Base-by-base conservation (phyloP, 2,888 invertebrate species). In the Agrotis ipsilon region DNA sequence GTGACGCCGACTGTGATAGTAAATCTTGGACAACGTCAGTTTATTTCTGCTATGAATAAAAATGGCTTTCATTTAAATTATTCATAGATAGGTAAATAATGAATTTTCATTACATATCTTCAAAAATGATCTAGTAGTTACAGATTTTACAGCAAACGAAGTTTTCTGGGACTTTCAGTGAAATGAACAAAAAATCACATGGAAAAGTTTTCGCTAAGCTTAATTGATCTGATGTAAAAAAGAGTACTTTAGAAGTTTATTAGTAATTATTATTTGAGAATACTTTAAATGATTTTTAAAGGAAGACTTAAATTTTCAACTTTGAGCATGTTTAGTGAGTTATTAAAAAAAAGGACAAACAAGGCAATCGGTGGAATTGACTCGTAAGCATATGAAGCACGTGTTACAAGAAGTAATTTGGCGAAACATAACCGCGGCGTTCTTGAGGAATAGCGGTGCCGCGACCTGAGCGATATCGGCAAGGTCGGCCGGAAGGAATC, bases 401-500 rank as follows among this genome's bases (percentile, higher is more conserved):
- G 48, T 62, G 49, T 72, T 55, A 58, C 24, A 48, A 68, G 60
- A 69, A 64, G 54, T 60, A 27, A 61, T 68, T 66, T 61, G 48
- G 55, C 58, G 65, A 76, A 68, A 58, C 65, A 59, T 45, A 83
- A 64, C 57, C 18, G 59, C 43, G 68, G 57, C 43, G 70, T 64
- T 71, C 63, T 83, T 68, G 51, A 77, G 59, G 71, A 72, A 59
- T 51, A 57, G 59, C 72, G 68, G 67, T 77, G 83, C 82, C 84
- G 88, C 86, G 89, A 84, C 79, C 78, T 77, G 78, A 83, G 79
- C 88, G 88, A 88, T 91, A 89, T 86, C 82, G 86, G 87, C 92
- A 94, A 95, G 94, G 94, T 91, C 92, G 87, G 81, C 92, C 93
- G 94, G 94, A 95, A 94, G 93, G 90, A 93, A 93, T 89, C 85